These are phyloP conservation scores for Strongylocentrotus purpuratus DNA, from an alignment of 35 echinoderm and acorn worm genomes.

Conservation along the genomic window DNA sequence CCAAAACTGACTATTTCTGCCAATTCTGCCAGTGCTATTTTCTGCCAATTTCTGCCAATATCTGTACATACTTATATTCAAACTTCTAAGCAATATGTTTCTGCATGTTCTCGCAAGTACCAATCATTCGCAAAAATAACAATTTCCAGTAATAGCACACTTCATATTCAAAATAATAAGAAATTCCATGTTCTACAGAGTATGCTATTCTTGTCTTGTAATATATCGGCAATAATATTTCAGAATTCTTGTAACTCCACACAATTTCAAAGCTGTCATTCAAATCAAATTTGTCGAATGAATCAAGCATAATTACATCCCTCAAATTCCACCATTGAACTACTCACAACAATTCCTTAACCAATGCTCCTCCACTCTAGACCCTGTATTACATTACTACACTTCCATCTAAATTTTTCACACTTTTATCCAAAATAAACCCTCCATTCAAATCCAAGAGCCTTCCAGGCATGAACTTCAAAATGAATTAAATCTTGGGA, in stretches of 20 bases:
- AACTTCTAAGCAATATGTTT: no score
- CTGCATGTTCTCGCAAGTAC: no score
- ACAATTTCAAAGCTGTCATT: no score
- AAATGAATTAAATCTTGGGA: not conserved
- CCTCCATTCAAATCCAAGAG: not conserved
- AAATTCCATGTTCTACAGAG: no score
- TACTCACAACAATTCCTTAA: not conserved
- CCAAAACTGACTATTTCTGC: no score
- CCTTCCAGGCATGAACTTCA: not conserved
- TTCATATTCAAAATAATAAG: not conserved
- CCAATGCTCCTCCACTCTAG: not conserved
- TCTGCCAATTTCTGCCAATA: no score
- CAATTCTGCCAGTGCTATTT: no score
- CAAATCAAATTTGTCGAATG: no score
- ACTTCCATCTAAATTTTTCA: not conserved
- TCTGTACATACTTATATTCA: no score
- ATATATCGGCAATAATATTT: no score
- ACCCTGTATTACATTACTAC: not conserved
- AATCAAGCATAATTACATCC: not conserved
- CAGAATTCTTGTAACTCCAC: no score
- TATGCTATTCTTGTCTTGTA: no score
- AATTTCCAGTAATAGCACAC: not conserved
- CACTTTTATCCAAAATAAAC: constrained; percentile 19
- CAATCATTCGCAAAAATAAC: not conserved
- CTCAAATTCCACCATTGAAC: not conserved